A percentile compares a stretch with the other conserved stretches of the same genome.
Evolutionary conservation across 2,888 invertebrate genomes (phyloP).

Genomic region (Tachystola acroxantha): DNA sequence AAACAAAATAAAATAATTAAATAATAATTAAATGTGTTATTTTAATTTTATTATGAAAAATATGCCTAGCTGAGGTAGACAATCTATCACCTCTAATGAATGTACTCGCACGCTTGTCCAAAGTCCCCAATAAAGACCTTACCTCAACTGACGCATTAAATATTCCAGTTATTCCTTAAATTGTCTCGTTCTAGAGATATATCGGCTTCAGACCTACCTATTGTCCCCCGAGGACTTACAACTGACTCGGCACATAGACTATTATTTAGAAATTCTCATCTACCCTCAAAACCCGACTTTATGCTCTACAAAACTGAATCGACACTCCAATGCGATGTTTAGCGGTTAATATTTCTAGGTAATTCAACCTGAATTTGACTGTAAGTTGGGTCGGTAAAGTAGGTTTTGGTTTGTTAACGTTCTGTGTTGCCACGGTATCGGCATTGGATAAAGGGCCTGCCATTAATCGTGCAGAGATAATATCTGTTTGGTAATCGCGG

Average conservation of each 20-base stretch:
- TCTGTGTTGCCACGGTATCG: slow-evolving; percentile 35
- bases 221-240: slow-evolving; percentile 68
- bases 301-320: slow-evolving; percentile 1
- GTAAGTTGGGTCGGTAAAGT: slow-evolving; percentile 15
- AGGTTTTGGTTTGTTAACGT: slow-evolving; percentile 27
- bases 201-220: slow-evolving; percentile 64
- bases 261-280: slow-evolving; percentile 20
- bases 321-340: slow-evolving; percentile 13
- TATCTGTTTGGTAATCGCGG: slow-evolving; percentile 68
- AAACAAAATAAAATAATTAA: too few relatives aligned
- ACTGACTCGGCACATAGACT: slow-evolving; percentile 19
- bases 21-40: too few relatives aligned
- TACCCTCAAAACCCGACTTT: slow-evolving; percentile 22
- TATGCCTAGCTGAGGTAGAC: too few relatives aligned
- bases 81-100: too few relatives aligned
- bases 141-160: slow-evolving; percentile 43
- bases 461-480: slow-evolving; percentile 70
- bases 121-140: slow-evolving; percentile 23
- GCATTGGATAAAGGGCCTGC: slow-evolving; percentile 67
- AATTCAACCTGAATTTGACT: slow-evolving; percentile 14
- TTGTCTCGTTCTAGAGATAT: slow-evolving; percentile 67
- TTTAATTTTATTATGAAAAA: too few relatives aligned
- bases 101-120: too few relatives aligned
- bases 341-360: slow-evolving; percentile 16
- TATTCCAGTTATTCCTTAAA: slow-evolving; percentile 66